Percentiles rank a stretch among this genome's conserved stretches.
Conservation (phyloP, 1,140 invertebrate genomes). For the Schlechtendalia chinensis region DNA sequence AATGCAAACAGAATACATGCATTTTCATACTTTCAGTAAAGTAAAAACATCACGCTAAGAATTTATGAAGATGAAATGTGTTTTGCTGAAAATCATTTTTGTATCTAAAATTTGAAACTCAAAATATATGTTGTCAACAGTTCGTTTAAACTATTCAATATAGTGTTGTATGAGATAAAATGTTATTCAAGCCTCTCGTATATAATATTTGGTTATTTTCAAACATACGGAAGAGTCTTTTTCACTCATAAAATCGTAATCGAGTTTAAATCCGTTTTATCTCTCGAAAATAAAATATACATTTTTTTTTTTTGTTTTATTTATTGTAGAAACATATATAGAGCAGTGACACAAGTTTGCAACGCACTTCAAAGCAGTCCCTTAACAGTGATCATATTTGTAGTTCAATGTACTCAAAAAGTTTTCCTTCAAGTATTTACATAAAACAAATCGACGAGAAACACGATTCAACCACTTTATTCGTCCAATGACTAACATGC, state of each 20-base stretch:
- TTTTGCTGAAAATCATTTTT: neutral
- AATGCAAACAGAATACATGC: no score
- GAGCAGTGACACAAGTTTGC: neutral
- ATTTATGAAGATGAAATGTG: no score
- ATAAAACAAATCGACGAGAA: no score
- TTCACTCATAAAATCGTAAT: constrained; percentile 35
- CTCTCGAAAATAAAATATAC: constrained; percentile 31
- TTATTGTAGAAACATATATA: neutral
- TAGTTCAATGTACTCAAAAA: neutral
- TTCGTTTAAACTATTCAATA: neutral
- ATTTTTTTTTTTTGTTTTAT: neutral
- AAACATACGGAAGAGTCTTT: neutral
- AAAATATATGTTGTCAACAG: neutral
- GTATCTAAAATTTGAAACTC: neutral
- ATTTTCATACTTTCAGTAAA: no score
- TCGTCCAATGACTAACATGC: neutral
- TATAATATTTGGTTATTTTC: constrained; percentile 9
- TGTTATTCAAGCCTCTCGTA: neutral
- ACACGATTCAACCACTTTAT: neutral
- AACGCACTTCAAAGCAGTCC: neutral
- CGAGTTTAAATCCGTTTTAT: constrained; percentile 42
- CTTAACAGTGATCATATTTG: constrained; percentile 4
- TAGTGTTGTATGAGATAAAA: neutral
- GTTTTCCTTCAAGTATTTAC: neutral
- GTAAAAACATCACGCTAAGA: no score